phyloP scores from a whole-genome alignment of 2,888 invertebrate genomes.

The Listrodromus nycthemerus region DNA sequence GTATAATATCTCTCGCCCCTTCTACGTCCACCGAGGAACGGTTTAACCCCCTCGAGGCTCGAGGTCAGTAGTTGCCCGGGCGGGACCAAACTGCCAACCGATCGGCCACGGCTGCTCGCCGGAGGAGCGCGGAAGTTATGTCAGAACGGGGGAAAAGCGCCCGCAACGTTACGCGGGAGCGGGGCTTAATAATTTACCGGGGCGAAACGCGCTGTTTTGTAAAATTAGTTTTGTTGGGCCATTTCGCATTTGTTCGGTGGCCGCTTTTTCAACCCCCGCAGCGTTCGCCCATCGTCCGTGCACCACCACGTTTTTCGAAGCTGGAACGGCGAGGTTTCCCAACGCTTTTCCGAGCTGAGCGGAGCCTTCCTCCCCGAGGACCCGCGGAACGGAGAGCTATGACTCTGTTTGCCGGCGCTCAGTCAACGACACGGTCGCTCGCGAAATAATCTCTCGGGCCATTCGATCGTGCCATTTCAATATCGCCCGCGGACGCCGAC shows the following conservation, averaged over 20 bases:
- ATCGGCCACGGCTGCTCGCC: constrained; percentile 14
- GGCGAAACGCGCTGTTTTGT: constrained; percentile 76
- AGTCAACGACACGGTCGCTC: background rate
- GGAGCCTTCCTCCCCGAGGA: background rate
- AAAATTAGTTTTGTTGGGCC: constrained; percentile 78
- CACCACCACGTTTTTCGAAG: constrained; percentile 4
- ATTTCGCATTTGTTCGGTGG: constrained; percentile 68
- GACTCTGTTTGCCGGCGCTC: constrained; percentile 16
- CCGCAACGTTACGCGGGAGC: constrained; percentile 15
- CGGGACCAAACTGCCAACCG: constrained; percentile 16
- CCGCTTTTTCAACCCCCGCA: constrained; percentile 36
- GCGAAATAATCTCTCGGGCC: background rate
- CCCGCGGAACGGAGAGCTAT: background rate
- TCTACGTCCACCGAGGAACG: constrained; percentile 29
- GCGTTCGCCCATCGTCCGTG: constrained; percentile 22
- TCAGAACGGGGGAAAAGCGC: constrained; percentile 3
- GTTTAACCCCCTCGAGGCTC: constrained; percentile 69
- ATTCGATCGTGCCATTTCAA: background rate
- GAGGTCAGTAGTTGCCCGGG: constrained; percentile 70
- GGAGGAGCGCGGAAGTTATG: constrained; percentile 42
- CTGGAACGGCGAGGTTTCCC: background rate
- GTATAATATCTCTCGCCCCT: constrained; percentile 67
- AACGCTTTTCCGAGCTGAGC: background rate
- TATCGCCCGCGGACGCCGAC: background rate
- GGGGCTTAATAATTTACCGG: constrained; percentile 76